Percentiles rank a stretch among this genome's conserved stretches.
phyloP scores from a whole-genome alignment of 2,888 invertebrate species.

The Lepidocyrtoides sp. region DNA sequence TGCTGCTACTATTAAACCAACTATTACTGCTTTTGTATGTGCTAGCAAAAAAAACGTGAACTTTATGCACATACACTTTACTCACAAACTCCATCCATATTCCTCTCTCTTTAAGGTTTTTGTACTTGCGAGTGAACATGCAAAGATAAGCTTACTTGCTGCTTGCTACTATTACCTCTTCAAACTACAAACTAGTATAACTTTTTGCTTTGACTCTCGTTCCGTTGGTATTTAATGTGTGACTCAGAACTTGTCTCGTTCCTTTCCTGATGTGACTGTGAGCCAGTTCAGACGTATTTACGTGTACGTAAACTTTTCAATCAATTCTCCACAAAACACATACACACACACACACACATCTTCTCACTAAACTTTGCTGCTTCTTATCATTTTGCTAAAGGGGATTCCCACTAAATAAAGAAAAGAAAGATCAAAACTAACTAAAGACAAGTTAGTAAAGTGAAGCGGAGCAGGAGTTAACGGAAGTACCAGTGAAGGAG shows the following conservation, averaged over 20 bases:
- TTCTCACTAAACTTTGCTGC: background rate
- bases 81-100: too few relatives aligned
- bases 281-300: constrained; percentile 54
- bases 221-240: constrained; percentile 60
- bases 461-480: background rate
- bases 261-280: constrained; percentile 83
- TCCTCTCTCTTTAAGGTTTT: too few relatives aligned
- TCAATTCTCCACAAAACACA: constrained; percentile 66
- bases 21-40: background rate
- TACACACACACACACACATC: constrained; percentile 59
- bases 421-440: background rate
- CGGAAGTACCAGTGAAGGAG: background rate
- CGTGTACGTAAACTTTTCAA: background rate
- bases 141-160: background rate
- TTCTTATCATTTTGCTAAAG: constrained; percentile 39
- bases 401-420: background rate
- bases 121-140: too few relatives aligned
- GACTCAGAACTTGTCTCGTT: constrained; percentile 80
- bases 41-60: background rate
- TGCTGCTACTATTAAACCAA: background rate
- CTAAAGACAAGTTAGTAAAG: background rate
- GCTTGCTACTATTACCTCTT: background rate
- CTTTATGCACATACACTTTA: background rate
- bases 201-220: background rate
- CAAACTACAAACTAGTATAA: background rate